A percentile compares a stretch with the other conserved stretches of the same genome.
Conservation (phyloP, 2,888 invertebrate species). For the Meliscaeva auricollis region DNA sequence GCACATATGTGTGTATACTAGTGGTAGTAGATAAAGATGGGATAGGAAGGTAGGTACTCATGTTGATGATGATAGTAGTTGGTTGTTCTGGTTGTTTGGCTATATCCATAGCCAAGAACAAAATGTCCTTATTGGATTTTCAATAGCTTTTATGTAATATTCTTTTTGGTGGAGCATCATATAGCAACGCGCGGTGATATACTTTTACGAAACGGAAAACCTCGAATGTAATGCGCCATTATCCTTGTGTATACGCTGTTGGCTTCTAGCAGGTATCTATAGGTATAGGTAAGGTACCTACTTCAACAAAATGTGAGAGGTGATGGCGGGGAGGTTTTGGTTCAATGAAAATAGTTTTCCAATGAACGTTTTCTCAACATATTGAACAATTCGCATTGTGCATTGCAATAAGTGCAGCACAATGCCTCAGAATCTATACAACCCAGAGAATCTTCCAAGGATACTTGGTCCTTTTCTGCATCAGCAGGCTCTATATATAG, state of each 20-base stretch:
- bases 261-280: not conserved
- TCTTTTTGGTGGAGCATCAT: constrained; percentile 22
- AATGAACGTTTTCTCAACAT: constrained; percentile 62
- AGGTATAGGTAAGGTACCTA: not conserved
- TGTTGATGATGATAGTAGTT: constrained; percentile 44
- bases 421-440: constrained; percentile 43
- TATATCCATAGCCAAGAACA: constrained; percentile 11
- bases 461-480: constrained; percentile 26
- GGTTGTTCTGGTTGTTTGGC: constrained; percentile 21
- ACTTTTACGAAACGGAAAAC: constrained; percentile 46
- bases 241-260: constrained; percentile 44
- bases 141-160: constrained; percentile 72
- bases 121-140: constrained; percentile 73
- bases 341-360: constrained; percentile 69
- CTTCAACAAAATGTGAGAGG: not conserved
- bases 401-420: constrained; percentile 47
- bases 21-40: not conserved
- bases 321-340: not conserved
- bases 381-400: constrained; percentile 51
- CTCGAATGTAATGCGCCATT: constrained; percentile 58
- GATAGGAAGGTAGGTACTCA: constrained; percentile 21
- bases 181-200: constrained; percentile 58
- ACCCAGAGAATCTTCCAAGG: constrained; percentile 41
- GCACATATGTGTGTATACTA: not conserved
- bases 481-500: not conserved